A percentile compares a stretch with the other conserved stretches of the same genome.
These are phyloP conservation scores for Smithornis capensis DNA, from an alignment of 2,113 vertebrate species.

Conservation along the genomic window DNA sequence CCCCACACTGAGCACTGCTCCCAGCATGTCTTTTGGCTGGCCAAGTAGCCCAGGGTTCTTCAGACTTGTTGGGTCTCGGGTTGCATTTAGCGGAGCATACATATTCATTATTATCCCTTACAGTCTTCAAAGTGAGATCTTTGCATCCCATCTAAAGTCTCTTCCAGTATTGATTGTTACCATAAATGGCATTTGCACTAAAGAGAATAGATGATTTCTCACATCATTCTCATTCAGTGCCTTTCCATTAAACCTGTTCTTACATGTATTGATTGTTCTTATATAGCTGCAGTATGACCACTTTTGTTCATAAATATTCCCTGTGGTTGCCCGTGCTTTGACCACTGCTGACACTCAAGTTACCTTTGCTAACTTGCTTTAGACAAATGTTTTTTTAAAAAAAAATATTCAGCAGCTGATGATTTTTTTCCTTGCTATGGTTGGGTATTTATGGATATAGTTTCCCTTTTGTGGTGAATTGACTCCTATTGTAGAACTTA, in stretches of 20 bases:
- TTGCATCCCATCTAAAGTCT: not conserved
- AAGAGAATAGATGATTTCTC: not conserved
- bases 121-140: not conserved
- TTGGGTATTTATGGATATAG: not conserved
- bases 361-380: not conserved
- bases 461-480: not conserved
- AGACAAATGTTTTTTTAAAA: not conserved
- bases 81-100: not conserved
- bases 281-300: not conserved
- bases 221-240: not conserved
- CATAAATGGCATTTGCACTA: not conserved
- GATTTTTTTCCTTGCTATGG: not conserved
- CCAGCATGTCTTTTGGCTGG: not conserved
- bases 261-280: not conserved
- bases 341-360: not conserved
- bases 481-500: not conserved
- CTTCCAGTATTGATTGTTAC: not conserved
- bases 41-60: accelerated
- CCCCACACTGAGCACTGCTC: not conserved
- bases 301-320: not conserved
- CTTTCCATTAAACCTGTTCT: not conserved
- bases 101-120: not conserved
- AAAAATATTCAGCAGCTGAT: not conserved
- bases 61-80: not conserved
- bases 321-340: not conserved